Conservation (phyloP, 53 echinoderm and acorn worm genomes). For the Paracentrotus lividus region DNA sequence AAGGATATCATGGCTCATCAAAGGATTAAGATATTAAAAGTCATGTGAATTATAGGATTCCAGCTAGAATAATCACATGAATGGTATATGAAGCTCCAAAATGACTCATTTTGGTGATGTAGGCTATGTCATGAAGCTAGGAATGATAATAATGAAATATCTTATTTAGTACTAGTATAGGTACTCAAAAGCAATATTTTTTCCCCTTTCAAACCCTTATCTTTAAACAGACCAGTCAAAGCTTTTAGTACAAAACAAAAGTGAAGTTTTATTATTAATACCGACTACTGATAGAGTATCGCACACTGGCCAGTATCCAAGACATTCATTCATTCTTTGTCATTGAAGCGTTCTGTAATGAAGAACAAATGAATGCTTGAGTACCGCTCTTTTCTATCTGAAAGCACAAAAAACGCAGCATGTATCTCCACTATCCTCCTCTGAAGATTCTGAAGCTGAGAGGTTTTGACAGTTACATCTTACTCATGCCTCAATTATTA, state of each 20-base stretch:
- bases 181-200: no score
- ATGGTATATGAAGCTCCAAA: not conserved
- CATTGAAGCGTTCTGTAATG: not conserved
- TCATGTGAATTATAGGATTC: not conserved
- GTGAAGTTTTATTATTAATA: not conserved
- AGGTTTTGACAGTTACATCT: conserved; percentile 38
- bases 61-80: not conserved
- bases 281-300: not conserved
- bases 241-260: not conserved
- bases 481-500: conserved; percentile 55
- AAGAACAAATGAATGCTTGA: not conserved
- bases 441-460: not conserved
- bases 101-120: not conserved
- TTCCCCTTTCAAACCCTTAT: not conserved
- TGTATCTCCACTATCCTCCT: not conserved
- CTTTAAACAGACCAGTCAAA: not conserved
- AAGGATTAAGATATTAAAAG: not conserved
- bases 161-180: not conserved
- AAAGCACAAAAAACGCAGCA: not conserved
- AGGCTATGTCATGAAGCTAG: not conserved
- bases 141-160: not conserved
- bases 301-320: not conserved
- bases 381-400: not conserved
- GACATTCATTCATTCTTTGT: not conserved
- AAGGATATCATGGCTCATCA: not conserved